These are phyloP conservation scores for Eueides isabella DNA, from an alignment of 1,140 invertebrate genomes.

Conservation along the genomic window DNA sequence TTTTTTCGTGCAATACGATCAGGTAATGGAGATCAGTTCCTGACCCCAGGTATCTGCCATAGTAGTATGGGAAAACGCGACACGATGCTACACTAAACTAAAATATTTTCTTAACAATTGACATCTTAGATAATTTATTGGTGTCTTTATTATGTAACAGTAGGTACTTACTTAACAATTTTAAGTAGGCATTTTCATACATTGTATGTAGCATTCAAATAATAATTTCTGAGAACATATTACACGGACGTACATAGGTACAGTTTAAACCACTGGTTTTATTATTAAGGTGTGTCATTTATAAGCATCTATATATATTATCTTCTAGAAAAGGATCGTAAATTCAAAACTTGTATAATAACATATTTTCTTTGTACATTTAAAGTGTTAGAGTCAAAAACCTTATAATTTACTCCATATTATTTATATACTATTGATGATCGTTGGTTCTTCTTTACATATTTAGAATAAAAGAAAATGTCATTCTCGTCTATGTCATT, in stretches of 20 bases:
- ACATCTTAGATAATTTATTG: too few species aligned
- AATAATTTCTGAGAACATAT: neutral
- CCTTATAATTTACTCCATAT: constrained; percentile 4
- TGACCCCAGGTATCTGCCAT: too few species aligned
- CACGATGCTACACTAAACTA: too few species aligned
- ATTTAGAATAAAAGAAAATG: too few species aligned
- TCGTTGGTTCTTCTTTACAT: too few species aligned
- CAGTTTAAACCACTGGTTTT: constrained; percentile 6
- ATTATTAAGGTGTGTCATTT: neutral
- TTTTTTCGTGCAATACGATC: too few species aligned
- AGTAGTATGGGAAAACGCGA: too few species aligned
- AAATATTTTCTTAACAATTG: too few species aligned
- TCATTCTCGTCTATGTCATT: too few species aligned
- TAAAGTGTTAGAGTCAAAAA: constrained; percentile 3
- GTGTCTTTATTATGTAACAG: neutral
- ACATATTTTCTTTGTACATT: constrained; percentile 15
- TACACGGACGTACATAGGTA: constrained; percentile 18
- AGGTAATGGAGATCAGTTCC: too few species aligned
- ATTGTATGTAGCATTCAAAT: neutral
- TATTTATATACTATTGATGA: too few species aligned
- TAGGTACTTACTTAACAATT: neutral
- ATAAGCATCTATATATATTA: neutral
- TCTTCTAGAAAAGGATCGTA: constrained; percentile 21
- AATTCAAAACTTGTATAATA: constrained; percentile 20
- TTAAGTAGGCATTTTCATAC: neutral